Conservation (phyloP, 2,888 invertebrate species). For the Asteroscopus sphinx region DNA sequence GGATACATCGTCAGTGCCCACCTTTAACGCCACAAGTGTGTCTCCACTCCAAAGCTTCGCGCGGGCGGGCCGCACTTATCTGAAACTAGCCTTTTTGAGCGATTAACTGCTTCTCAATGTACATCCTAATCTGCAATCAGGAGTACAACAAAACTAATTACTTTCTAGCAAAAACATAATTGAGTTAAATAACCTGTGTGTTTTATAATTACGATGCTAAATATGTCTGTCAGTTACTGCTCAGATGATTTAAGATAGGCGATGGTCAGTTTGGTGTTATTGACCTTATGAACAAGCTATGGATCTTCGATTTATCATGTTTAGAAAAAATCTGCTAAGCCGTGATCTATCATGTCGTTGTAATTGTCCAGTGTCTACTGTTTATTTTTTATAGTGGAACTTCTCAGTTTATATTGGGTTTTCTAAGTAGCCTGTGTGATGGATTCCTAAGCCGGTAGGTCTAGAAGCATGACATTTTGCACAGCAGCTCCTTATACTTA, state of each 20-base stretch:
- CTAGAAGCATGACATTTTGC: too few relatives aligned
- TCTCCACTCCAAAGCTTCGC: too few relatives aligned
- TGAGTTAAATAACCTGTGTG: conserved; percentile 71
- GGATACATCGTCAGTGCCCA: too few relatives aligned
- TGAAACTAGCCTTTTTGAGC: background rate
- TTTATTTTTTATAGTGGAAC: too few relatives aligned
- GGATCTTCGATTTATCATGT: conserved; percentile 1
- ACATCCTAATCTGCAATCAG: conserved; percentile 22
- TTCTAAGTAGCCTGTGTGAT: too few relatives aligned
- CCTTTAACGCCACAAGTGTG: too few relatives aligned
- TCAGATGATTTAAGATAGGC: conserved; percentile 20
- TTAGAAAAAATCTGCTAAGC: background rate
- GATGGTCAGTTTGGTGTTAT: conserved; percentile 49
- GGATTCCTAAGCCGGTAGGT: too few relatives aligned
- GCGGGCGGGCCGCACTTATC: too few relatives aligned
- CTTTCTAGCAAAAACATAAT: conserved; percentile 75
- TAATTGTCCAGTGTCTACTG: background rate
- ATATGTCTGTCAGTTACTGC: conserved; percentile 55
- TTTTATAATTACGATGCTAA: conserved; percentile 71
- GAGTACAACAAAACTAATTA: conserved; percentile 61
- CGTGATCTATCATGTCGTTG: conserved; percentile 14
- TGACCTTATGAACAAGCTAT: conserved; percentile 52
- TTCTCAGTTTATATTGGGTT: too few relatives aligned
- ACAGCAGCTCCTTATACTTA: too few relatives aligned
- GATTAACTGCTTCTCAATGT: background rate